A percentile compares a stretch with the other conserved stretches of the same genome.
Evolutionary conservation across 2,888 invertebrate genomes (phyloP).

Genomic region (Ennomos erosarius): DNA sequence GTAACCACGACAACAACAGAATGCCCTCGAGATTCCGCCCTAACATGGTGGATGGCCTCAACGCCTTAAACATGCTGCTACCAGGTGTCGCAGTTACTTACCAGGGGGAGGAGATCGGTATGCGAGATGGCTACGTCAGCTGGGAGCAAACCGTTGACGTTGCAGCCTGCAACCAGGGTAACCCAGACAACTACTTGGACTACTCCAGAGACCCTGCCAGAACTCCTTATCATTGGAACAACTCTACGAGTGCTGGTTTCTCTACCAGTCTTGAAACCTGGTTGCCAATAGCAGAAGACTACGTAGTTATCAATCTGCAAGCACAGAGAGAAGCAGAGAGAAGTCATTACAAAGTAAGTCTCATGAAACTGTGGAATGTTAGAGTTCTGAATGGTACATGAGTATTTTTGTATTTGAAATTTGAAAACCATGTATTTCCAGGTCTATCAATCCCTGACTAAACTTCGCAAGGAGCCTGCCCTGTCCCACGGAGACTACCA

Average conservation of each 20-base stretch:
- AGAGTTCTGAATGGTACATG: too few relatives aligned
- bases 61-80: conserved; percentile 88
- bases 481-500: conserved; percentile 67
- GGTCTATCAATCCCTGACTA: conserved; percentile 83
- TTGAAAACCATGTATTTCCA: conserved; percentile 36
- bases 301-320: conserved; percentile 81
- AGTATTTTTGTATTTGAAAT: too few relatives aligned
- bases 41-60: conserved; percentile 88
- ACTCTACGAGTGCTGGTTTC: conserved; percentile 85
- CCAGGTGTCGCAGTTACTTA: conserved; percentile 92
- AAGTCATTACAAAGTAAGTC: conserved; percentile 81
- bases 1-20: conserved; percentile 89
- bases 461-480: conserved; percentile 74
- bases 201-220: conserved; percentile 86
- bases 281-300: conserved; percentile 88
- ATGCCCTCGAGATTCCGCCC: conserved; percentile 87
- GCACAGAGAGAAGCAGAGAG: conserved; percentile 72
- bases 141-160: conserved; percentile 86
- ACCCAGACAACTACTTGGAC: conserved; percentile 69
- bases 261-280: conserved; percentile 84
- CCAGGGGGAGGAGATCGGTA: conserved; percentile 93
- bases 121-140: conserved; percentile 86
- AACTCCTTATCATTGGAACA: conserved; percentile 88
- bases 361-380: too few relatives aligned
- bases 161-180: conserved; percentile 82